These are phyloP conservation scores for Agrochola lychnidis DNA, from an alignment of 2,888 invertebrate species.

Conservation along the genomic window DNA sequence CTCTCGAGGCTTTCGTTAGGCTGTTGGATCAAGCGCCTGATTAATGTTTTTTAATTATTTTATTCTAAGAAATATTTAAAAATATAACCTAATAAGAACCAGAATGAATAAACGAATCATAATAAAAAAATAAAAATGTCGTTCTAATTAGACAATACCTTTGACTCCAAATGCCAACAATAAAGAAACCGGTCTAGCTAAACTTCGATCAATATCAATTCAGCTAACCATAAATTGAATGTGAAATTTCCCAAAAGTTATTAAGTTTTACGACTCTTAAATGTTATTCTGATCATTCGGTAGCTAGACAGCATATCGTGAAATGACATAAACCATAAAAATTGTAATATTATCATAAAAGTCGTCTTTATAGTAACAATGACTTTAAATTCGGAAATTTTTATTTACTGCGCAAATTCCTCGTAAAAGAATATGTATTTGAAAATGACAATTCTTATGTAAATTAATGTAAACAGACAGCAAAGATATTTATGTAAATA, in stretches of 20 bases:
- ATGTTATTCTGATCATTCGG: slow-evolving; percentile 75
- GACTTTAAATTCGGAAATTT: slow-evolving; percentile 22
- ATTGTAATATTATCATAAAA: slow-evolving; percentile 34
- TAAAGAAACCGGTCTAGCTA: slow-evolving; percentile 22
- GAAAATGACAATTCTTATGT: slow-evolving; percentile 24
- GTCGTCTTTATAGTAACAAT: slow-evolving; percentile 30
- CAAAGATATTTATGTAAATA: slow-evolving; percentile 17
- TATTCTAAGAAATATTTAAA: no score
- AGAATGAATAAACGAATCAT: no score
- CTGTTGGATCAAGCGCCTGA: no score
- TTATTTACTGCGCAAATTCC: slow-evolving; percentile 25
- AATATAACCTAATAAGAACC: no score
- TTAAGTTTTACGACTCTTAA: slow-evolving; percentile 69
- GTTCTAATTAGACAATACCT: not conserved
- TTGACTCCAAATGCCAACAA: slow-evolving; percentile 6
- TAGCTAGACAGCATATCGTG: slow-evolving; percentile 75
- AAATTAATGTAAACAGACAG: slow-evolving; percentile 33
- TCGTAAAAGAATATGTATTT: slow-evolving; percentile 15
- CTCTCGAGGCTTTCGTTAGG: no score
- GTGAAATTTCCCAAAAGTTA: slow-evolving; percentile 53
- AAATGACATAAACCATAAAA: slow-evolving; percentile 61
- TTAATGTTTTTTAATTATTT: no score
- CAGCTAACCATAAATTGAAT: slow-evolving; percentile 39
- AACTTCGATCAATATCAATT: slow-evolving; percentile 39
- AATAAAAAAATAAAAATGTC: not conserved